Conservation (phyloP, 2,888 invertebrate genomes). For the Heliconius cydno region DNA sequence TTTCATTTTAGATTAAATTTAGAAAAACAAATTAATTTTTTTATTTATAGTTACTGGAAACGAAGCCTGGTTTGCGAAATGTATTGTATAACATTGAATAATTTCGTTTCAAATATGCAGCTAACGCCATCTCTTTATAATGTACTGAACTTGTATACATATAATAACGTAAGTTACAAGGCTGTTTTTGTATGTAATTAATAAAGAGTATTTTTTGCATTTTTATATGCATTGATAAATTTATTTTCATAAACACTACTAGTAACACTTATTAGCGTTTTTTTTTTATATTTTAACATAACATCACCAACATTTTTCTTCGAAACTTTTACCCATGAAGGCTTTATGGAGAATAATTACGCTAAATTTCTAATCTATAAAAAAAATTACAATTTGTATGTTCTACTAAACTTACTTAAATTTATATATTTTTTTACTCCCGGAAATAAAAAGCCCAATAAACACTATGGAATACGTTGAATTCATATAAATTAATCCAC, state of each 20-base stretch:
- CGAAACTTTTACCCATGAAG: background rate
- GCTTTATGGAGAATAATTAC: background rate
- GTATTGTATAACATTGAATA: background rate
- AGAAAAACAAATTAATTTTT: too few relatives aligned
- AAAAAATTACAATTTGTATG: too few relatives aligned
- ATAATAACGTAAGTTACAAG: background rate
- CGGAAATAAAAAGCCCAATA: conserved; percentile 39
- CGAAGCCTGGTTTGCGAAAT: too few relatives aligned
- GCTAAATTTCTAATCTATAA: too few relatives aligned
- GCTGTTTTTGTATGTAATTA: background rate
- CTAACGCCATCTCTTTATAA: conserved; percentile 8
- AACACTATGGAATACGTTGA: conserved; percentile 29
- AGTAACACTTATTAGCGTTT: too few relatives aligned
- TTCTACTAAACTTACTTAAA: too few relatives aligned
- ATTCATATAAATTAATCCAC: conserved; percentile 51
- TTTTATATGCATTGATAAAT: too few relatives aligned
- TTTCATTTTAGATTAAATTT: background rate
- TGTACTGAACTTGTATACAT: background rate
- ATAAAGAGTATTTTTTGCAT: too few relatives aligned
- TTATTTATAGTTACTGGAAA: too few relatives aligned
- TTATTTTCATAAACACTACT: too few relatives aligned
- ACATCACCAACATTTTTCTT: background rate
- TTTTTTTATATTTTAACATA: background rate
- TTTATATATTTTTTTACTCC: conserved; percentile 36
- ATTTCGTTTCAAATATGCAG: background rate